phyloP scores from a whole-genome alignment of 2,797 vertebrate species.

The Alouatta caraya region DNA sequence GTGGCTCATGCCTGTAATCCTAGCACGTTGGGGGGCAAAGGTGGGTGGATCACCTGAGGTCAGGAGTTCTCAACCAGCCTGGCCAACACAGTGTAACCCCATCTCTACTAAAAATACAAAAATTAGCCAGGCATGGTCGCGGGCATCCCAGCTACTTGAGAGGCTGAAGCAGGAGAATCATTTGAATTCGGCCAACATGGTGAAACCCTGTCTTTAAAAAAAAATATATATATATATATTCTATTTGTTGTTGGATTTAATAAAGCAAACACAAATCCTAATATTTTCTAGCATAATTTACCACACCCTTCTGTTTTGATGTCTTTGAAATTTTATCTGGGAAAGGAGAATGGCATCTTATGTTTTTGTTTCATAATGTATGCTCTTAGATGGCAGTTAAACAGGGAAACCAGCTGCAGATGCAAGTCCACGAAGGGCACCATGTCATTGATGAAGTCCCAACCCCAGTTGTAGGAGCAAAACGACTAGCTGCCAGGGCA shows the following conservation, averaged over 20 bases:
- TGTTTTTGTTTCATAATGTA: neutral
- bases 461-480: constrained; percentile 73
- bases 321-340: neutral
- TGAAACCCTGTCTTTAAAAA: no score
- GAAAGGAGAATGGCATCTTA: neutral
- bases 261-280: neutral
- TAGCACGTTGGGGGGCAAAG: neutral
- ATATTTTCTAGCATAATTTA: neutral
- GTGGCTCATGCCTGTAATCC: neutral
- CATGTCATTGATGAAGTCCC: neutral
- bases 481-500: constrained; percentile 83
- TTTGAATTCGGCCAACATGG: no score
- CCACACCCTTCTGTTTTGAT: neutral
- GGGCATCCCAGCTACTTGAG: neutral
- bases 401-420: constrained; percentile 94
- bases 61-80: neutral
- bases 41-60: neutral
- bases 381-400: constrained; percentile 91
- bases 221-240: no score
- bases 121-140: neutral
- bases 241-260: neutral
- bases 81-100: neutral
- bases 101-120: neutral
- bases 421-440: constrained; percentile 93
- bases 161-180: neutral